A percentile compares a stretch with the other conserved stretches of the same genome.
Evolutionary conservation across 2,888 invertebrate species (phyloP).

Genomic region (Lithophane socia): DNA sequence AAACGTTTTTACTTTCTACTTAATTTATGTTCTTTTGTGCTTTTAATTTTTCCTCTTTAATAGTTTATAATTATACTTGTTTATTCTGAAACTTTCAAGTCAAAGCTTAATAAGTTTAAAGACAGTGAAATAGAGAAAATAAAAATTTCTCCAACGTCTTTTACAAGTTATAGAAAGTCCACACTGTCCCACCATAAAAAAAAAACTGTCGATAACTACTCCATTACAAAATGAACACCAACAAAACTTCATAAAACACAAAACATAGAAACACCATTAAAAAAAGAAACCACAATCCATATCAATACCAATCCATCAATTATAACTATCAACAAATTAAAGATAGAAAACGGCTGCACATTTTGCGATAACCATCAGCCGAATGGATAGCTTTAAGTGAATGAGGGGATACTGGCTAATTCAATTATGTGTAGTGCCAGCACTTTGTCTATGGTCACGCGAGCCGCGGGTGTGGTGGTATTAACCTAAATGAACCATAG

Average conservation of each 20-base stretch:
- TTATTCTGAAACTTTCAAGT: neutral
- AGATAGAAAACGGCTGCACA: constrained; percentile 61
- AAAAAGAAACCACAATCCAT: neutral
- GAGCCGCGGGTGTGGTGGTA: constrained; percentile 69
- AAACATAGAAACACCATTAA: neutral
- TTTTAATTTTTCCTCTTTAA: neutral
- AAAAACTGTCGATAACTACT: neutral
- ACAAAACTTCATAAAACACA: neutral
- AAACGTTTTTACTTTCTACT: neutral
- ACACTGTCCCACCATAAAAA: neutral
- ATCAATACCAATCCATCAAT: constrained; percentile 42
- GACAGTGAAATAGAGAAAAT: too few species aligned
- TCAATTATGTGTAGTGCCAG: constrained; percentile 79
- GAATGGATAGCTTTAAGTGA: constrained; percentile 79
- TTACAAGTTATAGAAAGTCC: neutral
- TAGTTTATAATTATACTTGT: neutral
- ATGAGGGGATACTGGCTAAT: constrained; percentile 83
- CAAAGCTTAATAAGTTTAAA: too few species aligned
- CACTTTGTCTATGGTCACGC: constrained; percentile 75
- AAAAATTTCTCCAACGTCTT: too few species aligned
- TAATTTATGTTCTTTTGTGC: neutral
- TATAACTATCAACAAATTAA: constrained; percentile 51
- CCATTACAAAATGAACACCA: neutral
- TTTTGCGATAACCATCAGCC: constrained; percentile 68
- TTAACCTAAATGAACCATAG: constrained; percentile 65